Evolutionary conservation across 2,113 vertebrate genomes (phyloP), one percentile per base, ranked within the genome.

Genomic region (Amblyornis subalaris): DNA sequence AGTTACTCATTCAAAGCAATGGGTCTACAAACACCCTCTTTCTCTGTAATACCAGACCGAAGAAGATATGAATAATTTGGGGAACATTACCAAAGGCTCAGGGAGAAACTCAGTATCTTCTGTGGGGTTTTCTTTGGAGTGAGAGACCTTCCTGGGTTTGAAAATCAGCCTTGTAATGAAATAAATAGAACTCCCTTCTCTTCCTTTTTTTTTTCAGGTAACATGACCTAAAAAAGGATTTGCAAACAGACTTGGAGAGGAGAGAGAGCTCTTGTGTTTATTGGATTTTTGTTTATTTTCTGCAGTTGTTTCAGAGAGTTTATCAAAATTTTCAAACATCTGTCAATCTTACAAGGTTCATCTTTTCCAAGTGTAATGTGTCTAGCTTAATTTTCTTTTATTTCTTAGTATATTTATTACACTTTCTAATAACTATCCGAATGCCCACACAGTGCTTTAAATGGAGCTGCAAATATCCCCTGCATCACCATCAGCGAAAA

Each of bases 181-280:
- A 88, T 66, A 92, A 95, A 84, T 14, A 78, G 64, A 90, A 67
- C 48, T 58, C 18, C 8, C 19, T 71, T 88, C 35, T 84, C 12
- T 71, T 70, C 33, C 31, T 31, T 54, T 89, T 28, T 93, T 96
- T 90, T 90, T 29, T 57, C 12, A 60, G 33, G 38, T 36, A 90
- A 53, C 54, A 58, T 36, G 85, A 95, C 85, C 78, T 90, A 88
- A 71, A 88, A 93, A 90, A 82, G 25, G 40, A 66, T 89, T 91
- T 90, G 74, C 74, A 94, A 91, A 93, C 17, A 61, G 38, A 58
- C 54, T 42, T 50, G 42, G 29, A 85, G 54, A 85, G 25, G 38
- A 54, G n/a, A 88, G 24, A 83, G 21, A 55, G 74, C 33, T 71
- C 62, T 7, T 50, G 12, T 14, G 1, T 79, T 88, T 88, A 73